phyloP scores from a whole-genome alignment of 2,888 invertebrate species.

The Polydrusus cervinus region DNA sequence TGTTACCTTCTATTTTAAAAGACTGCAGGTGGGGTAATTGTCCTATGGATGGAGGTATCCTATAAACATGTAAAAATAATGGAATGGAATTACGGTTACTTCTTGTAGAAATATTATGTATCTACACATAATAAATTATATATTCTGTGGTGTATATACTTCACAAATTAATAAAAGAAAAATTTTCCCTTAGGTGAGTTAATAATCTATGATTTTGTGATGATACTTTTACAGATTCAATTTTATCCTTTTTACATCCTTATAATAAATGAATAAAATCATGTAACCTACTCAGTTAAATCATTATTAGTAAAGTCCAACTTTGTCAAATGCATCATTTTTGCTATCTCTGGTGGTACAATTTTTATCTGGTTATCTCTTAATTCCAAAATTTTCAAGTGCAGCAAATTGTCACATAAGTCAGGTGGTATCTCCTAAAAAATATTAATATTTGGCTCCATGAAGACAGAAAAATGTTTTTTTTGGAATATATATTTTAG shows the following conservation, averaged over 20 bases:
- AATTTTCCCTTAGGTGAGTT: too few species aligned
- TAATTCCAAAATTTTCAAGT: conserved; percentile 84
- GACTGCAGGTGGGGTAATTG: conserved; percentile 86
- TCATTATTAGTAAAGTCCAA: conserved; percentile 89
- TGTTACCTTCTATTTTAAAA: conserved; percentile 90
- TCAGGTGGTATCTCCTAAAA: conserved; percentile 80
- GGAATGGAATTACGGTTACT: too few species aligned
- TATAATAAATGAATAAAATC: too few species aligned
- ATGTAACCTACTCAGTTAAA: conserved; percentile 69
- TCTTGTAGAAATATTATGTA: too few species aligned
- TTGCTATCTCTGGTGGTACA: conserved; percentile 86
- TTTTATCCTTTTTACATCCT: too few species aligned
- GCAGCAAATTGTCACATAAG: conserved; percentile 82
- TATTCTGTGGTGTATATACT: too few species aligned
- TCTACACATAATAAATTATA: too few species aligned
- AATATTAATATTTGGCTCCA: not conserved
- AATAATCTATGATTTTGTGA: too few species aligned
- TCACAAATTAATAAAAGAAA: too few species aligned
- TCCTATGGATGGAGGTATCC: conserved; percentile 80
- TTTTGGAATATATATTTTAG: too few species aligned
- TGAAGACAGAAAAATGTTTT: not conserved
- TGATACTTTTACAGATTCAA: too few species aligned
- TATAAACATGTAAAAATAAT: conserved; percentile 64
- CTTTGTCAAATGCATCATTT: conserved; percentile 84
- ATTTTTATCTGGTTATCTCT: conserved; percentile 86